These are phyloP conservation scores for Drosophila suboccidentalis DNA, from an alignment of 2,888 invertebrate species.

Conservation along the genomic window DNA sequence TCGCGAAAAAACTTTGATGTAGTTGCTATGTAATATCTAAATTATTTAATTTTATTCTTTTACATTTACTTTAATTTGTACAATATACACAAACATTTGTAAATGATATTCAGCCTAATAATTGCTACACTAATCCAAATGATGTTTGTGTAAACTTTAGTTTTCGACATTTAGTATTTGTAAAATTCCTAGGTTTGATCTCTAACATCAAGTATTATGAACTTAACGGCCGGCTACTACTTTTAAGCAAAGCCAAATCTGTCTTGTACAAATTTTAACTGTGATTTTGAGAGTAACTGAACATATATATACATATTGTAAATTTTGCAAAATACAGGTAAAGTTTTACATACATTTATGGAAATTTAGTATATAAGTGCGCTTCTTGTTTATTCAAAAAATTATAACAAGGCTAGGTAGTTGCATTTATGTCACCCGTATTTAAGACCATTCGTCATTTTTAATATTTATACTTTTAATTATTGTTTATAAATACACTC, in stretches of 20 bases:
- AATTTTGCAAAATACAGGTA: constrained; percentile 67
- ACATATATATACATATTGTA: constrained; percentile 52
- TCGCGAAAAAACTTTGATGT: constrained; percentile 58
- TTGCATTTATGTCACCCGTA: constrained; percentile 43
- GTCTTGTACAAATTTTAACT: constrained; percentile 61
- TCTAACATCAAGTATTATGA: constrained; percentile 48
- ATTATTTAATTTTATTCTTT: constrained; percentile 41
- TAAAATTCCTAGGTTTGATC: constrained; percentile 53
- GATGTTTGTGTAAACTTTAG: constrained; percentile 50
- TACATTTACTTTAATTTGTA: constrained; percentile 57
- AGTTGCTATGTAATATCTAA: constrained; percentile 61
- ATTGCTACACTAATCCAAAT: constrained; percentile 48
- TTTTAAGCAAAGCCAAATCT: constrained; percentile 38
- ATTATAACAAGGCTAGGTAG: constrained; percentile 33
- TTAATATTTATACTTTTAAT: constrained; percentile 54
- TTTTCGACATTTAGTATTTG: constrained; percentile 45
- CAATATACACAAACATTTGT: constrained; percentile 56
- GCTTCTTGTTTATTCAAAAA: constrained; percentile 38
- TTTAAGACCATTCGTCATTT: constrained; percentile 45
- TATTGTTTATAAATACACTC: constrained; percentile 50
- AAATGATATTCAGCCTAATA: constrained; percentile 49
- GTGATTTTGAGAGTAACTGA: constrained; percentile 70
- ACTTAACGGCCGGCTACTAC: constrained; percentile 29
- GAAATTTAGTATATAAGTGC: constrained; percentile 38
- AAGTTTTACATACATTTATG: constrained; percentile 47